Base-by-base conservation (phyloP, 2,797 vertebrate genomes). In the Chiloscyllium punctatum region DNA sequence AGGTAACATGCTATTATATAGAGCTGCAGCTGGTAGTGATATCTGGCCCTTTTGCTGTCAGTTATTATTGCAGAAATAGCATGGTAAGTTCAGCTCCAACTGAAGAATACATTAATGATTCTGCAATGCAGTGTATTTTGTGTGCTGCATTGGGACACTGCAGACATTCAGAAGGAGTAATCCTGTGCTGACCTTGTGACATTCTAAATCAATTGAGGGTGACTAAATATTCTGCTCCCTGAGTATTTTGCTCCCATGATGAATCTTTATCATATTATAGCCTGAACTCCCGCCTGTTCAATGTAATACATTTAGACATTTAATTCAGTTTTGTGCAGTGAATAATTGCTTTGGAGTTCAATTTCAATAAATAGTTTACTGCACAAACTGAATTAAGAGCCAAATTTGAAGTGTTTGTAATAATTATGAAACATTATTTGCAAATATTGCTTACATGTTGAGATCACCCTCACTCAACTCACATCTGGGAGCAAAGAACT, bases 321-420 rank as follows among this genome's bases (percentile, higher is more conserved):
- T 92, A 92, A 92, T 69, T 92, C 88, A 92, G n/a, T 92, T 92
- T 68, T 68, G 90, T 42, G 90, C 62, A 69, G 90, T 69, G 66
- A 92, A 92, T 69, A 92, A 68, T 92, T 68, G 90, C 62, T 68
- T 92, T 92, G 33, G 16, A 92, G 3, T n/a, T 92, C 62, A 68
- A 42, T 92, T 92, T 92, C 68, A 68, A 23, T 69, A 69, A 92
- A 92, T 37, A 66, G 88, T 68, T 91, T 91, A 23, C 53, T 42
- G 90, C 66, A 37, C 90, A 92, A 69, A 69, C n/a, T 92, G 66
- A 92, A 92, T 69, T 68, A 92, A 92, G 90, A 66, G 7, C 62
- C 23, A 27, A 62, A 92, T 92, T 92, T 42, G n/a, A 92, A 37
- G 62, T 92, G 90, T 69, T 69, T 5, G 66, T 69, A 92, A 23